phyloP scores from a whole-genome alignment of 2,888 invertebrate species.

The Conops quadrifasciatus region DNA sequence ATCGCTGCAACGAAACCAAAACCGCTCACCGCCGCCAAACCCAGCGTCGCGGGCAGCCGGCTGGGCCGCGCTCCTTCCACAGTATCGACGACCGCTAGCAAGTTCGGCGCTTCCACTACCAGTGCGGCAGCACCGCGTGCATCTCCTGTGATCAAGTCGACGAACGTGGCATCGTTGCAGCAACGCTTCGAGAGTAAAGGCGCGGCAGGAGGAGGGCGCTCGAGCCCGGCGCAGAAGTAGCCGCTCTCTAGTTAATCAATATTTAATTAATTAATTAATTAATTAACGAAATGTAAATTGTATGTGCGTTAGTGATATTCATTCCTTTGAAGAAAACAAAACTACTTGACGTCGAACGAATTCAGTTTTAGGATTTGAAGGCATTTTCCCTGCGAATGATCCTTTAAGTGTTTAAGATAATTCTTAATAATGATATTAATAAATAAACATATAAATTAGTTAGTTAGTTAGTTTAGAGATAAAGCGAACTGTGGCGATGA shows the following conservation, averaged over 20 bases:
- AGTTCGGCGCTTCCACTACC: slow-evolving; percentile 25
- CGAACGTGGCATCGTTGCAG: slow-evolving; percentile 56
- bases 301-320: slow-evolving; percentile 45
- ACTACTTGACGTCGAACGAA: slow-evolving; percentile 44
- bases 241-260: slow-evolving; percentile 12
- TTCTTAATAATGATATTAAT: too few relatives aligned
- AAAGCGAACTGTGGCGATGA: background rate
- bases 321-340: slow-evolving; percentile 44
- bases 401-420: background rate
- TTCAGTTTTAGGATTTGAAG: slow-evolving; percentile 7
- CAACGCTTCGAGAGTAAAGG: slow-evolving; percentile 53
- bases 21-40: slow-evolving; percentile 58
- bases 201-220: slow-evolving; percentile 26
- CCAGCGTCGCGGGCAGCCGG: slow-evolving; percentile 38
- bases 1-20: slow-evolving; percentile 59
- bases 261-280: slow-evolving; percentile 1
- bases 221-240: slow-evolving; percentile 43
- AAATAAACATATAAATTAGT: background rate
- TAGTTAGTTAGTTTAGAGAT: background rate
- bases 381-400: background rate
- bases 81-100: slow-evolving; percentile 40
- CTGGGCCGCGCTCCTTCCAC: slow-evolving; percentile 37
- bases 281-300: slow-evolving; percentile 11
- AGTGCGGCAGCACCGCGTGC: slow-evolving; percentile 37
- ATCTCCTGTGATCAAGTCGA: slow-evolving; percentile 52